Base-by-base conservation (phyloP, 2,888 invertebrate genomes). In the Lycia hirtaria region DNA sequence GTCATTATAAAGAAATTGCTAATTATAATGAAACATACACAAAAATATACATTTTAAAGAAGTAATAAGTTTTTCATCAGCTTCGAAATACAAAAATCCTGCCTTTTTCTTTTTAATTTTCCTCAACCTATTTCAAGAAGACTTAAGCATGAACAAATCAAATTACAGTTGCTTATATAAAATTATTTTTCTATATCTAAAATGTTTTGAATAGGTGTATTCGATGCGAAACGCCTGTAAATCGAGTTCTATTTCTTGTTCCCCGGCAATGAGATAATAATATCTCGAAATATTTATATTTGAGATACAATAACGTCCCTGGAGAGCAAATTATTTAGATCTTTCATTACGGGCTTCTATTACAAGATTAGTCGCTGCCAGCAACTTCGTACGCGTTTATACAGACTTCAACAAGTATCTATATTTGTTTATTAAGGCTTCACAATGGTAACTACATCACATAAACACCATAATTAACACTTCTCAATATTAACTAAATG, bases 221-320 rank as follows among this genome's bases (percentile, higher is more conserved):
- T 38, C 19, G n/a, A 20, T 20, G 37, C 20, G n/a, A 20, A 37
- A 37, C n/a, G 20, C n/a, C 17, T 17, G 35, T 35, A 37, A 37
- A 20, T 19, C 15, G 9, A n/a, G 19, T 19, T 4, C 5, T 19
- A 20, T n/a, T 32, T 37, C n/a, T 4, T 5, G 37, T 37, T 37
- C 15, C 17, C 44, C 28, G 24, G 24, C 6, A 6, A 33, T 7
- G 6, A 12, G 14, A 4, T 14, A 14, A 15, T 14, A 24, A 24
- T 41, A 41, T 26, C 41, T 41, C 15, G 1, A 12, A 30, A 20
- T 38, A 37, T 49, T 38, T 38, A 20, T 30, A 15, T 38, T 24
- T 2, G 15, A 5, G 17, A 17, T 19, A 37, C 37, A 37, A 19
- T 28, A 19, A 35, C 26, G 1, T 33, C 41, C 40, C 40, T 4